Evolutionary conservation across 2,888 invertebrate genomes (phyloP), one percentile per base, ranked within the genome.

Genomic region (Aromia moschata): DNA sequence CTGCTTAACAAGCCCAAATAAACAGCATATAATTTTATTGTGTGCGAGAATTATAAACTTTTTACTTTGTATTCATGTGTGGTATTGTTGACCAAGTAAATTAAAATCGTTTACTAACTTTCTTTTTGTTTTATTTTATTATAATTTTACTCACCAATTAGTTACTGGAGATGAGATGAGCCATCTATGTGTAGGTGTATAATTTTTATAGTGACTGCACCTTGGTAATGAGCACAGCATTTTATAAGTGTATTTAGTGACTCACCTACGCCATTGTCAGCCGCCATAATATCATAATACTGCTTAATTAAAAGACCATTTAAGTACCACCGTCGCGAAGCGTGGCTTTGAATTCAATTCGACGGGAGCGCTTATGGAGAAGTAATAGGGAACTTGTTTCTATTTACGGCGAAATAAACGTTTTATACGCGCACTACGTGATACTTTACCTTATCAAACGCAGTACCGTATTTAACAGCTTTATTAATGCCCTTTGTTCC

Each of bases 401-500:
- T 67, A 63, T 67, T 67, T 68, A 68, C 65, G 67, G 65, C 54
- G 60, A 61, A 63, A 64, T 65, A 64, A 66, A 67, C 60, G 62
- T 61, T 64, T 64, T 62, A 64, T 60, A 65, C 53, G 60, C 58
- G 59, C 55, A 43, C 47, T 60, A 66, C 65, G 63, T 67, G 66
- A 69, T 70, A 69, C 66, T 67, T 67, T 61, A 59, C 61, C 55
- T 64, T 68, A 69, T 70, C 68, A 65, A 67, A 59, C 61, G 20
- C 53, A 54, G 62, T 61, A 64, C 62, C 57, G 57, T 65, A 67
- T 63, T 64, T 68, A 68, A 70, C 68, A 65, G 65, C 68, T 68
- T 67, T 67, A 69, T 70, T 69, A 68, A 66, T 68, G 62, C 64
- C 65, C 64, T 65, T 69, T 69, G 65, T 65, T 60, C 56, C 41